Base-by-base conservation (phyloP, 1,140 invertebrate species). In the Diachasma alloeum region DNA sequence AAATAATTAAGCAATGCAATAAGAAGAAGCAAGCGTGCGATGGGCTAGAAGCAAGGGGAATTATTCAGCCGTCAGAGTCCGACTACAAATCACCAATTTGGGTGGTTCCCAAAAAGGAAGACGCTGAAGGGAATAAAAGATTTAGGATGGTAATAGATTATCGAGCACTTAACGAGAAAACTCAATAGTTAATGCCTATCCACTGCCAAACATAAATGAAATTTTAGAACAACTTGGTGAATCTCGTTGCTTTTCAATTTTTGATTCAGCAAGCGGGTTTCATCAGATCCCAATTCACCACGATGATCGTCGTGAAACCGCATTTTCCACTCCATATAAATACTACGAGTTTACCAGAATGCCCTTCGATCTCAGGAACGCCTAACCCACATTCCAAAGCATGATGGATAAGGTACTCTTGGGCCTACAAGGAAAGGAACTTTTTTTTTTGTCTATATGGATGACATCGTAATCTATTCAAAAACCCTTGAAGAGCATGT, bases 361-460 rank as follows among this genome's bases (percentile, higher is more conserved):
- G 19, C 19, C 22, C 6, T 63, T 63, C 26, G 59, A 22, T 2
- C 24, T 63, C 8, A 24, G 13, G 13, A 63, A 63, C 15, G 59
- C 22, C 10, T 22, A 22, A 24, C 24, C 22, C 24, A 31, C 24
- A 11, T 63, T 63, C 26, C 59, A 63, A 31, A 5, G 24, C 26
- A 63, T 63, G 59, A 31, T 63, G 19, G 24, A 63, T 31, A 63
- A 63, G 6, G 22, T 63, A 11, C 26, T 63, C 6, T 11, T 22
- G 19, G 59, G 59, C 8, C 8, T 72, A 6, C 70, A 72, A 53
- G 70, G 70, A 4, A 37, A 36, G 8, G 90, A 91, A 91, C 90
- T 92, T 4, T 70, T 70, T 17, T 92, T 4, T 70, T 70, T 17
- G 17, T 70, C 6, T 72, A 72, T 53, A 44, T 72, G 44, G 70